Conservation (phyloP, 2,888 invertebrate genomes). For the Fabriciana adippe region DNA sequence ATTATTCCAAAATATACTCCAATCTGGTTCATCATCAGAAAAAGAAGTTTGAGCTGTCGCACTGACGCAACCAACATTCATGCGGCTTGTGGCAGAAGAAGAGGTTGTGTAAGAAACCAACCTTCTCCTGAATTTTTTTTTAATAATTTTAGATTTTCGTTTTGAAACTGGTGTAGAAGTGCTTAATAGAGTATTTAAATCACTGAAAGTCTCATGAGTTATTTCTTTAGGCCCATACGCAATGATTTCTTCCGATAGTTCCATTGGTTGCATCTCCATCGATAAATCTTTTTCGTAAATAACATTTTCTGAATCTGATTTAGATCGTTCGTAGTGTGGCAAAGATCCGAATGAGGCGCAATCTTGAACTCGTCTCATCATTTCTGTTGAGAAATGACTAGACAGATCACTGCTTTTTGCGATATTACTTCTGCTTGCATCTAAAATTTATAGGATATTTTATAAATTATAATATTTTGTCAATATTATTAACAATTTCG, state of each 20-base stretch:
- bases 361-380: slow-evolving; percentile 8
- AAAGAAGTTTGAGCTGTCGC: slow-evolving; percentile 15
- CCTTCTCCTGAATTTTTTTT: slow-evolving; percentile 3
- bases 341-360: neutral
- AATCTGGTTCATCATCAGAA: slow-evolving; percentile 21
- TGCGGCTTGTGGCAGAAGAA: neutral
- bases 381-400: slow-evolving; percentile 8
- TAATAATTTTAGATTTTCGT: slow-evolving; percentile 3
- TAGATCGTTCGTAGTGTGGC: neutral
- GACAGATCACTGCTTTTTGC: neutral
- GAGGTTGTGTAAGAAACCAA: neutral
- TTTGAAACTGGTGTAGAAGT: slow-evolving; percentile 20
- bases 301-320: neutral
- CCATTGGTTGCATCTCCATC: neutral
- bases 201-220: neutral
- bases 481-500: too few species aligned
- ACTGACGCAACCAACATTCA: too few species aligned
- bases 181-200: neutral
- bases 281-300: neutral
- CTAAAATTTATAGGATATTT: slow-evolving; percentile 8
- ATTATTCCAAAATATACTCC: slow-evolving; percentile 14
- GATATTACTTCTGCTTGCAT: slow-evolving; percentile 10
- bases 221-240: slow-evolving; percentile 2
- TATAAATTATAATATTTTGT: neutral
- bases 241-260: neutral